Evolutionary conservation across 2,797 vertebrate genomes (phyloP), one percentile per base, ranked within the genome.

Genomic region (Poeciliopsis infans): DNA sequence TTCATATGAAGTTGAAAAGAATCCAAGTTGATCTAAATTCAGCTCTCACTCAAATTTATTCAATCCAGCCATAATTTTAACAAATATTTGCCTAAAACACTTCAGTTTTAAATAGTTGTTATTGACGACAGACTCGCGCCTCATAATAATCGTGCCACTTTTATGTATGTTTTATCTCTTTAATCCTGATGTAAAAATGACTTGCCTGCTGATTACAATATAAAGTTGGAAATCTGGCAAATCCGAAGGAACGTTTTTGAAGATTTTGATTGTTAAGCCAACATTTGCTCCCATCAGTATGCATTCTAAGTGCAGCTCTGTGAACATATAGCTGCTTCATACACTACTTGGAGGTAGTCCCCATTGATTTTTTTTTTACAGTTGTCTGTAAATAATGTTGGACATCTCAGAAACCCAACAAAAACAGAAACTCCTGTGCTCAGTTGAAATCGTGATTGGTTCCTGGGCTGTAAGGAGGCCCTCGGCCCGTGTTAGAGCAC

Each of bases 361-460:
- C 72, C 6, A 4, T 33, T n/a, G 10, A 39, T 57, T 59, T 41
- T 41, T 39, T 39, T 41, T 76, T 71, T 74, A 5, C 61, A 66
- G 36, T 18, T n/a, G n/a, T 51, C 33, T 53, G 23, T 55, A 72
- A 66, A 68, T 47, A 57, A 57, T 72, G 33, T 43, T 72, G 31
- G 33, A 39, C 13, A 33, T 55, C 36, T 28, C 78, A 78, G 70
- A 74, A 46, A 8, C 46, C 36, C n/a, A 51, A 15, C 7, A n/a
- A n/a, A n/a, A n/a, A n/a, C n/a, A n/a, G n/a, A n/a, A n/a, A n/a
- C n/a, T n/a, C 18, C 82, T 73, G 87, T 78, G 73, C 76, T 87
- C 36, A 80, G 72, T 89, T 91, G 69, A 79, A 80, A 88, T 88
- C 74, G 86, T 25, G 8, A 53, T 64, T 70, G 78, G 78, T 79